Conservation (phyloP, 2,113 vertebrate genomes). For the Tragelaphus scriptus region DNA sequence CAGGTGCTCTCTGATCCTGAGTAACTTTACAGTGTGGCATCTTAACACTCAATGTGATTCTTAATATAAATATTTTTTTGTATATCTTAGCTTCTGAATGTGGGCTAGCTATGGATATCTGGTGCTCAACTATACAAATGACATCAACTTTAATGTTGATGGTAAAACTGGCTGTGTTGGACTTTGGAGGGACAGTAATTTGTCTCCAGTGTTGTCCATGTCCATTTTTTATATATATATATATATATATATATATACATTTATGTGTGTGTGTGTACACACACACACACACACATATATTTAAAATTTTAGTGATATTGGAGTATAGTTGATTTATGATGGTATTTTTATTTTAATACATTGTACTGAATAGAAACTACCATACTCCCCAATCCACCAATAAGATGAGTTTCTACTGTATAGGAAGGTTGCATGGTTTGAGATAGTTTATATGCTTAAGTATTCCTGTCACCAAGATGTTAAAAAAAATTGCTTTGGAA, state of each 20-base stretch:
- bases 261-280: no score
- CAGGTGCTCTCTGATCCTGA: background rate
- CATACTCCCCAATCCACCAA: background rate
- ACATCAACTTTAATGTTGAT: background rate
- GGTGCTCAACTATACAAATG: background rate
- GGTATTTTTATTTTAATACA: background rate
- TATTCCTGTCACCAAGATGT: background rate
- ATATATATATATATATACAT: background rate
- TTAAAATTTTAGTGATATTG: background rate
- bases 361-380: background rate
- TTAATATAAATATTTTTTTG: background rate
- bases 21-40: background rate
- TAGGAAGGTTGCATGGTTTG: background rate
- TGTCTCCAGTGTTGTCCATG: background rate
- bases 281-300: background rate
- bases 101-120: background rate
- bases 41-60: background rate
- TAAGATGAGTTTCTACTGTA: background rate
- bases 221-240: background rate
- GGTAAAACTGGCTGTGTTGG: background rate
- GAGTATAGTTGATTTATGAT: background rate
- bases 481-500: background rate
- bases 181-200: background rate
- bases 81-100: background rate
- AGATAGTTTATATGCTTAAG: background rate